These are phyloP conservation scores for Cephus runcator DNA, from an alignment of 2,888 invertebrate genomes.

Conservation along the genomic window DNA sequence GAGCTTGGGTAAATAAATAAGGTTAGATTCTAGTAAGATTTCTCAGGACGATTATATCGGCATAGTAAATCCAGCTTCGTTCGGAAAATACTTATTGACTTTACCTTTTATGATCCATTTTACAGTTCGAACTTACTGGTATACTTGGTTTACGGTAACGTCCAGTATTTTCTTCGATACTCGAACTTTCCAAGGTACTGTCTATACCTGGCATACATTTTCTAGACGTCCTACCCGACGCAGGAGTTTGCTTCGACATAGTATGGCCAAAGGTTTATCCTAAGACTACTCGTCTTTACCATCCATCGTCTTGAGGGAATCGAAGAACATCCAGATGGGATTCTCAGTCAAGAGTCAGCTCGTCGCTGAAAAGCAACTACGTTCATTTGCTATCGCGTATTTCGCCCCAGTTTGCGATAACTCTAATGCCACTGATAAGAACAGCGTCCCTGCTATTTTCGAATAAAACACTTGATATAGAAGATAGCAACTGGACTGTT, in stretches of 20 bases:
- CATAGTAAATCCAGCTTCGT: background rate
- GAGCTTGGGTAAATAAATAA: conserved; percentile 3
- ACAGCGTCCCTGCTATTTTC: background rate
- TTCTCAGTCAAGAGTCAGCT: background rate
- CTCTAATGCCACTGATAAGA: background rate
- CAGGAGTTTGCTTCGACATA: background rate
- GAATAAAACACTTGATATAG: background rate
- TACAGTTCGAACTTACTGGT: background rate
- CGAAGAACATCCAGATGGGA: background rate
- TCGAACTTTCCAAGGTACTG: background rate
- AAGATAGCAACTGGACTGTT: background rate
- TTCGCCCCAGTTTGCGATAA: background rate
- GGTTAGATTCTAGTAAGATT: background rate
- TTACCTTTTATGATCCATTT: background rate
- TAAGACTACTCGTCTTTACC: background rate
- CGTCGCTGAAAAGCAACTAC: background rate
- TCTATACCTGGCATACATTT: background rate
- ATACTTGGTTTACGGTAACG: background rate
- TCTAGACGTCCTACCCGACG: background rate
- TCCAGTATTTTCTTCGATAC: background rate
- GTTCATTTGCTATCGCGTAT: background rate
- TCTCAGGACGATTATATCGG: background rate
- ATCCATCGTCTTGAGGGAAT: background rate
- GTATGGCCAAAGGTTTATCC: too few species aligned
- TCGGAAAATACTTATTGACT: background rate